Conservation (phyloP, 2,797 vertebrate genomes). For the Columba guinea region DNA sequence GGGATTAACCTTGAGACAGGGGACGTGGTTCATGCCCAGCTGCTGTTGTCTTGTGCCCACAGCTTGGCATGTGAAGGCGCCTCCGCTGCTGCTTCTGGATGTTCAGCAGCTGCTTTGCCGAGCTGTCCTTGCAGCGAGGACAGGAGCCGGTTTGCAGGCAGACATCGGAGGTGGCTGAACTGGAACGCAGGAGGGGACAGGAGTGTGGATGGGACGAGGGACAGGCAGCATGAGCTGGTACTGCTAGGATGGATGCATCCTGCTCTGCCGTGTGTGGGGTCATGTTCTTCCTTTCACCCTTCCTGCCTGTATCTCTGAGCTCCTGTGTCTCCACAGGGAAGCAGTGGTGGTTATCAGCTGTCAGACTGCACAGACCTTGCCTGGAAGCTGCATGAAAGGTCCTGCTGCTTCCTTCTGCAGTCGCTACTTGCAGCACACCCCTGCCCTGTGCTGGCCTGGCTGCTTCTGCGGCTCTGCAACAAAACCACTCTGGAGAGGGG, state of each 20-base stretch:
- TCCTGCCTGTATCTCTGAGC: background rate
- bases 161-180: background rate
- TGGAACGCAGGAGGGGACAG: background rate
- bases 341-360: background rate
- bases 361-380: rapidly evolving
- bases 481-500: rapidly evolving
- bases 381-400: background rate
- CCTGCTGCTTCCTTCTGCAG: background rate
- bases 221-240: background rate
- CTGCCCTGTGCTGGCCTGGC: too few relatives aligned
- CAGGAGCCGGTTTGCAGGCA: background rate
- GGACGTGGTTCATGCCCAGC: rapidly evolving
- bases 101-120: background rate
- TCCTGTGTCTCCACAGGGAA: background rate
- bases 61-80: background rate
- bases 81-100: background rate
- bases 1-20: background rate
- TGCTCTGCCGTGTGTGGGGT: rapidly evolving
- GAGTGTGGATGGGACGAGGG: background rate
- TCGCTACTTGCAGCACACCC: background rate
- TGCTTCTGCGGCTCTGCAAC: rapidly evolving
- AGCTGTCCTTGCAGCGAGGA: background rate
- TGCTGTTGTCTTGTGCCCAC: background rate
- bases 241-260: background rate
- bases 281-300: background rate